Conservation (phyloP, 2,797 vertebrate species). For the Phylloscopus collybita region DNA sequence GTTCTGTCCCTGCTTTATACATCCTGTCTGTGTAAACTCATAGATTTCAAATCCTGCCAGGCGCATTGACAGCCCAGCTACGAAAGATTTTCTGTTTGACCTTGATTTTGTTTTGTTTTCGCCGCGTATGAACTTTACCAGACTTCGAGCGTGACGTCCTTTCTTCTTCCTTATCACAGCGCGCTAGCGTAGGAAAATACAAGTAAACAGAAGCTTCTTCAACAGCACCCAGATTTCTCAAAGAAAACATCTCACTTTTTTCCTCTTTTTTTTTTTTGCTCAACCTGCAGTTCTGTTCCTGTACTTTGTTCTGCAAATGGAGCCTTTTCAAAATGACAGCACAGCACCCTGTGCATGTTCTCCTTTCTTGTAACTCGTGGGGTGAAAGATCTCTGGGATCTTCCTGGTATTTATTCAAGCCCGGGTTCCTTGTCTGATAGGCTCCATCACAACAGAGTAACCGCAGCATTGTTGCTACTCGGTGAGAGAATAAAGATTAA, state of each 20-base stretch:
- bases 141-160: slow-evolving; percentile 28
- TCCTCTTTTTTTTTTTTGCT: not conserved
- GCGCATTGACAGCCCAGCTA: not conserved
- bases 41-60: not conserved
- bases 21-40: slow-evolving; percentile 30
- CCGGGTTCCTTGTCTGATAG: not conserved
- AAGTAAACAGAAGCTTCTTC: slow-evolving; percentile 26
- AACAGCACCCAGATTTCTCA: not conserved
- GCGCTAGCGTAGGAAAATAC: not conserved
- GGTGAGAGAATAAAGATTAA: not conserved
- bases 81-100: slow-evolving; percentile 54
- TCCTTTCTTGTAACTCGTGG: slow-evolving; percentile 2
- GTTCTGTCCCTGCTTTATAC: slow-evolving; percentile 1
- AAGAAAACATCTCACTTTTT: not conserved
- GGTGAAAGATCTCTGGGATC: not conserved
- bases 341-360: not conserved
- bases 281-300: not conserved
- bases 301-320: slow-evolving; percentile 51
- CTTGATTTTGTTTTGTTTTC: slow-evolving; percentile 63
- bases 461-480: not conserved
- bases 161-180: slow-evolving; percentile 43
- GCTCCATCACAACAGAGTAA: not conserved
- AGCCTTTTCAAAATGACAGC: not conserved
- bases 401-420: not conserved
- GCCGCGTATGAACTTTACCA: slow-evolving; percentile 39